Evolutionary conservation across 2,888 invertebrate genomes (phyloP).

Genomic region (Diarsia dahlii): DNA sequence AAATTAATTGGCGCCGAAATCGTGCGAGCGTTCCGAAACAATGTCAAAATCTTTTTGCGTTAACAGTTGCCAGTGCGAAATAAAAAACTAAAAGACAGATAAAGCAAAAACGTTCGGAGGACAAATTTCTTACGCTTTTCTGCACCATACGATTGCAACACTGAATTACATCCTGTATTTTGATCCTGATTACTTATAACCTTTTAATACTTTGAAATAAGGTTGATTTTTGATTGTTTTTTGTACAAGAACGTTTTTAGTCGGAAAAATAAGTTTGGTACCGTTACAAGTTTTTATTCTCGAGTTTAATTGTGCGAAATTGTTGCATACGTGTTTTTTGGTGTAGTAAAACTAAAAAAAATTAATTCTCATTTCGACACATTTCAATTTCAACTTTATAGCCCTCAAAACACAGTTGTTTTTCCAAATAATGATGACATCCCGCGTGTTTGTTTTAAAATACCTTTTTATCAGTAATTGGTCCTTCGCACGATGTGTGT

Average conservation of each 20-base stretch:
- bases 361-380: constrained; percentile 9
- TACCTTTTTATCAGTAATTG: constrained; percentile 66
- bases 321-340: constrained; percentile 84
- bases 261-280: constrained; percentile 65
- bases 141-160: constrained; percentile 71
- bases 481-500: constrained; percentile 63
- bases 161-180: background rate
- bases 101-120: constrained; percentile 77
- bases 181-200: background rate
- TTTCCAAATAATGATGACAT: background rate
- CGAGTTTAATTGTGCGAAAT: constrained; percentile 87
- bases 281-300: constrained; percentile 80
- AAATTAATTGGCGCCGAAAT: constrained; percentile 87
- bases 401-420: background rate
- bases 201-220: constrained; percentile 4
- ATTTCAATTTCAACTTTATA: constrained; percentile 28
- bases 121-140: constrained; percentile 89
- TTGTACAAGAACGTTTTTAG: constrained; percentile 15
- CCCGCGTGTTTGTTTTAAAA: constrained; percentile 34
- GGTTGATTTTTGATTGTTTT: constrained; percentile 30
- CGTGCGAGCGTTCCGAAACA: constrained; percentile 81
- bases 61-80: constrained; percentile 80
- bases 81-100: constrained; percentile 72
- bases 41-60: constrained; percentile 87
- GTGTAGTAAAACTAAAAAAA: constrained; percentile 60